Percentiles rank a stretch among this genome's conserved stretches.
Conservation (phyloP, 2,797 vertebrate genomes). For the Falco peregrinus region DNA sequence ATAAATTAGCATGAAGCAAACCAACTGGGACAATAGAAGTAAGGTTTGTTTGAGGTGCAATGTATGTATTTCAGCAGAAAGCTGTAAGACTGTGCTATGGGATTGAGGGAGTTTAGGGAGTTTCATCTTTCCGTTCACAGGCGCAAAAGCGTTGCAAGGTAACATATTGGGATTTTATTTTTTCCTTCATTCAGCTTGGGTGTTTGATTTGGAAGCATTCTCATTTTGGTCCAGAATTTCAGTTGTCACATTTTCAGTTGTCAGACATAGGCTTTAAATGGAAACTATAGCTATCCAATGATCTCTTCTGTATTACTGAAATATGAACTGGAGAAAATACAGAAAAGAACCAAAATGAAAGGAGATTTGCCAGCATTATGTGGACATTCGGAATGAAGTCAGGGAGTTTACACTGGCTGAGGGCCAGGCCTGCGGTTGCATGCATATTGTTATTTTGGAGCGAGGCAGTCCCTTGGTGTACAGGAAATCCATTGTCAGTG, state of each 20-base stretch:
- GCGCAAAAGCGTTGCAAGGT: neutral
- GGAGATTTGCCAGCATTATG: slow-evolving; percentile 58
- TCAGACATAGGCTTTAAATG: slow-evolving; percentile 54
- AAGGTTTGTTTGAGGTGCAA: neutral
- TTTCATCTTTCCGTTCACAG: neutral
- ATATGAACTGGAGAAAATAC: slow-evolving; percentile 27
- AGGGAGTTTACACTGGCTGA: slow-evolving; percentile 52
- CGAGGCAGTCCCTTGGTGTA: slow-evolving; percentile 4
- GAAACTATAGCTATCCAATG: slow-evolving; percentile 16
- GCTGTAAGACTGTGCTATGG: neutral
- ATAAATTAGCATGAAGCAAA: neutral
- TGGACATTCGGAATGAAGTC: slow-evolving; percentile 36
- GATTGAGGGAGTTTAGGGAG: neutral
- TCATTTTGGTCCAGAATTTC: neutral
- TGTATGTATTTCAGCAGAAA: neutral
- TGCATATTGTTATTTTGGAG: slow-evolving; percentile 40
- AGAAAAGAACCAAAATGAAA: neutral
- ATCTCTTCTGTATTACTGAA: slow-evolving; percentile 55
- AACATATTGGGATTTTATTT: neutral
- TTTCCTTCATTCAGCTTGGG: neutral
- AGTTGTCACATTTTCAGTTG: neutral
- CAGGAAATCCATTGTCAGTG: slow-evolving; percentile 54
- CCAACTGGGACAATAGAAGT: neutral
- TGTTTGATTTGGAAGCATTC: neutral
- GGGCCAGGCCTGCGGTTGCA: slow-evolving; percentile 58